Base-by-base conservation (phyloP, 2,888 invertebrate genomes). In the Trisateles emortualis region DNA sequence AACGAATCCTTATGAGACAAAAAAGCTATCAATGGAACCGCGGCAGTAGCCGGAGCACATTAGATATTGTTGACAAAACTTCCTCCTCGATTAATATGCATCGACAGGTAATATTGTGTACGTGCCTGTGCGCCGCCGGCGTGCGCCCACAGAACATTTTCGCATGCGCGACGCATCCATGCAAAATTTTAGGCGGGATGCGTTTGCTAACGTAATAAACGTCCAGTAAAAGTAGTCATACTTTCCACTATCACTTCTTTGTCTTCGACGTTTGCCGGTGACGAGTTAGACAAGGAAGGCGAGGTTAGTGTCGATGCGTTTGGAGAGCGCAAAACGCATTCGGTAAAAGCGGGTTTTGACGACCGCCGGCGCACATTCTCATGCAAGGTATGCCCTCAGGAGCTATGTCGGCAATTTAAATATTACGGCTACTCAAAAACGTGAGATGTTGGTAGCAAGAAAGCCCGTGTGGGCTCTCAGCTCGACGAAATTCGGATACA, bases 41-140 rank as follows among this genome's bases (percentile, higher is more conserved):
- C 90, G 61, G 91, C 90, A 60, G 70, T 83, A 83, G 85, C 80
- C 81, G 65, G 86, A 86, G 88, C 87, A 88, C 91, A 92, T 92
- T 92, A 92, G 89, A 90, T 92, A 92, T 92, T 92, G 89, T 92
- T 91, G 83, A 91, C 92, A 92, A 92, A 91, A 91, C 92, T 92
- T 92, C 92, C 92, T 92, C 81, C 83, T 85, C 72, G 60, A 91
- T 92, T 90, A 89, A 90, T 92, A 92, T 92, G 90, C 92, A 91
- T 91, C 90, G 80, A 69, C 88, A 87, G 89, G 89, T 90, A 90
- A 90, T 87, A 82, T 86, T 76, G 81, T 68, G 86, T 76, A 92
- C 91, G 92, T 92, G 92, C 72, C 57, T 68, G 77, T 76, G 86
- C 81, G 85, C 79, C 82, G 84, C 77, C 81, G 77, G 66, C 72